Evolutionary conservation across 2,113 vertebrate genomes (phyloP), one percentile per base, ranked within the genome.

Genomic region (Alaudala cheleensis): DNA sequence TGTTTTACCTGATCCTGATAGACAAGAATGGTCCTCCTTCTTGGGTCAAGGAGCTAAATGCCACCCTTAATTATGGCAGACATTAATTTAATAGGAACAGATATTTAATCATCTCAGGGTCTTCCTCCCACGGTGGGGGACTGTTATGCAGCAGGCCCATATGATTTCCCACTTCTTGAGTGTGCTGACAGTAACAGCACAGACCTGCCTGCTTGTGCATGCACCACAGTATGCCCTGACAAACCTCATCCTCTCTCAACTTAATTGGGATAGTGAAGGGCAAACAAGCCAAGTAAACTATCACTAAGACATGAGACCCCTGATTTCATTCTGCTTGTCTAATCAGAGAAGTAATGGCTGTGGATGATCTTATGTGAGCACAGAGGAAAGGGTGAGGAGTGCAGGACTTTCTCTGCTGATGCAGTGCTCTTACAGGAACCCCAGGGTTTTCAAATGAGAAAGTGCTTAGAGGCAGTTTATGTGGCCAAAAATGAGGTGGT

Each of bases 381-480:
- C 82, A 76, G 66, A 54, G 42, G 70, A 81, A 74, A 47, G 57
- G 71, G 62, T 74, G 79, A 95, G 73, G 86, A 94, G 93, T 78
- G 94, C 91, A 82, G 93, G 94, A 90, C 91, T 96, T 96, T 92
- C 67, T 94, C 83, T 91, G 95, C 92, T 97, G 92, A 97, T 94
- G 94, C 81, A 88, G 85, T 69, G 76, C 76, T 93, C 92, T 97
- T 95, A 95, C 82, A 97, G 95, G 90, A 97, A 79, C 80, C 95
- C 81, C 81, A 81, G 91, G 74, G 74, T 95, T 96, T 97, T 95
- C 95, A 94, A 88, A 90, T 82, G 90, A 95, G 95, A 98, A 97
- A 97, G 94, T 97, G 95, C 96, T 97, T 96, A 95, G 96, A 96
- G 86, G 85, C 90, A 96, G 93, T 97, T 97, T 97, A 97, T 96